Percentiles rank a stretch among this genome's conserved stretches.
phyloP scores from a whole-genome alignment of 2,797 vertebrate genomes.

The Tenualosa thibaudeaui region DNA sequence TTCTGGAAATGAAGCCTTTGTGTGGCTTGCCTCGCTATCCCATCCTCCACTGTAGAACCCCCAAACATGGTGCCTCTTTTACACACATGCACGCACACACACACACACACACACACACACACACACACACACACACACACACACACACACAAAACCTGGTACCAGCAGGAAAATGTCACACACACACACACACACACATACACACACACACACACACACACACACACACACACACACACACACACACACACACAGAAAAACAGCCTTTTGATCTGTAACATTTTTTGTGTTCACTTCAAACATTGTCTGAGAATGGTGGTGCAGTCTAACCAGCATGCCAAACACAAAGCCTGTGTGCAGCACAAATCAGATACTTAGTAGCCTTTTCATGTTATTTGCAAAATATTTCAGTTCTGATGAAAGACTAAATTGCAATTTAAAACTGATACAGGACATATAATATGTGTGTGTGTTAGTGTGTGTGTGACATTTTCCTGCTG shows the following conservation, averaged over 20 bases:
- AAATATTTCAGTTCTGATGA: too few species aligned
- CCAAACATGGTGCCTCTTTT: background rate
- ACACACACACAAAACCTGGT: background rate
- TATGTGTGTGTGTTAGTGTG: background rate
- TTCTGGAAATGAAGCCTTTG: constrained; percentile 44
- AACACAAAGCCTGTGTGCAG: background rate
- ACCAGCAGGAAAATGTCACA: background rate
- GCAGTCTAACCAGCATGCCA: background rate
- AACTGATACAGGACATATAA: too few species aligned
- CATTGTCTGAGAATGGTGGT: constrained; percentile 31
- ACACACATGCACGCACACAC: background rate
- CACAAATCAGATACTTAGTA: too few species aligned
- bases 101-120: background rate
- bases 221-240: constrained; percentile 9
- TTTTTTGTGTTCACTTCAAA: constrained; percentile 59
- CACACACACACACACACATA: background rate
- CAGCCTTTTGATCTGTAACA: constrained; percentile 42
- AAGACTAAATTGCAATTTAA: too few species aligned
- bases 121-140: background rate
- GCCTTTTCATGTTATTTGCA: too few species aligned
- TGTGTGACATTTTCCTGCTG: background rate
- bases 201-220: constrained; percentile 10
- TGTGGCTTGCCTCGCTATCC: background rate
- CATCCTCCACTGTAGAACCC: background rate
- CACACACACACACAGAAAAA: background rate